Evolutionary conservation across 2,797 vertebrate species (phyloP).

Genomic region (Sylvilagus floridanus): DNA sequence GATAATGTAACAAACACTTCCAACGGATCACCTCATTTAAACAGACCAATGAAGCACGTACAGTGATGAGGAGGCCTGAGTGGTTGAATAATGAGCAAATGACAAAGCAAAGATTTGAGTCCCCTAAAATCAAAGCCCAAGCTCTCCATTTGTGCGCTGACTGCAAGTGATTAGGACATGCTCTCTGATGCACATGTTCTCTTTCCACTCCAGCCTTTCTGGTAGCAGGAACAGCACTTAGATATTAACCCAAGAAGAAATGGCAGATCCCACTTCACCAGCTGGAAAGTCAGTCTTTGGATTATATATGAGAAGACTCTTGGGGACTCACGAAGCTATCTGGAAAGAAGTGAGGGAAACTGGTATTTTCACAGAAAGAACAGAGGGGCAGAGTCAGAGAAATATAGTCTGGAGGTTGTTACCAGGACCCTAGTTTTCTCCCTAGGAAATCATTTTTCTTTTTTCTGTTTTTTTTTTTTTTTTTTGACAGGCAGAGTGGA

Average conservation of each 20-base stretch:
- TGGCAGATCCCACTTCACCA: neutral
- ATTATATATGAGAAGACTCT: neutral
- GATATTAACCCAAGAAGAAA: neutral
- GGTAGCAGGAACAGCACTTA: neutral
- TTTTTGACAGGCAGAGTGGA: no score
- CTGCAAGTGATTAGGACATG: rapidly evolving
- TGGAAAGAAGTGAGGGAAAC: neutral
- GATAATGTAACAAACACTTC: neutral
- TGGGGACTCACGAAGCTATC: neutral
- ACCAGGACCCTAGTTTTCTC: neutral
- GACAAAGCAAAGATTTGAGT: neutral
- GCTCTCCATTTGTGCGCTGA: no score
- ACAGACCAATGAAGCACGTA: neutral
- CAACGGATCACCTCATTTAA: neutral
- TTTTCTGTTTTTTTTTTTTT: no score
- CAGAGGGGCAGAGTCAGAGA: neutral
- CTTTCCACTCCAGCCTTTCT: neutral
- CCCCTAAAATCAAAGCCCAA: neutral
- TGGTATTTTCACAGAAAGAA: neutral
- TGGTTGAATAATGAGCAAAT: neutral
- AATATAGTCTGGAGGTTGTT: neutral
- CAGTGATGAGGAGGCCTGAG: neutral
- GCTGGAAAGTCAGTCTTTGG: neutral
- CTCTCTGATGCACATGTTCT: no score
- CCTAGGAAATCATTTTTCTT: neutral